These are phyloP conservation scores for Micropterix aruncella DNA, from an alignment of 2,888 invertebrate species.

Conservation along the genomic window DNA sequence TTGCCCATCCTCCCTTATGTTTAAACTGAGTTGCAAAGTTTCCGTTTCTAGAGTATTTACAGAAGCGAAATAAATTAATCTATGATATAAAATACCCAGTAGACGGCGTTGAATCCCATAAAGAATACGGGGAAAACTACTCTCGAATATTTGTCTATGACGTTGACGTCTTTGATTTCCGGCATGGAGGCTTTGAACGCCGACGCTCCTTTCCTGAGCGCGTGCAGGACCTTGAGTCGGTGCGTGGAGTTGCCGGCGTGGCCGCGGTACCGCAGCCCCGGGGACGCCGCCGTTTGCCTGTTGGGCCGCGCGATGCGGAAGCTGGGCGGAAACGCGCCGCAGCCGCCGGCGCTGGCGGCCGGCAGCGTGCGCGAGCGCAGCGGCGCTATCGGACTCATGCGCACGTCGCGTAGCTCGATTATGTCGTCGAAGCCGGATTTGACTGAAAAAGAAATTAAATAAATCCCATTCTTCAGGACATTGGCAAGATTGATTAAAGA, in stretches of 20 bases:
- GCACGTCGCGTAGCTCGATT: conserved; percentile 78
- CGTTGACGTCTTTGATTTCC: conserved; percentile 94
- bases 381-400: conserved; percentile 74
- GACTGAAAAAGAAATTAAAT: conserved; percentile 23
- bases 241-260: conserved; percentile 27
- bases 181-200: conserved; percentile 82
- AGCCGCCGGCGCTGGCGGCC: conserved; percentile 41
- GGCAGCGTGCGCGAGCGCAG: conserved; percentile 54
- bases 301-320: conserved; percentile 55
- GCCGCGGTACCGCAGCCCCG: conserved; percentile 33
- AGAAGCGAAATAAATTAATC: conserved; percentile 32
- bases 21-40: too few species aligned
- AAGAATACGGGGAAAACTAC: conserved; percentile 94
- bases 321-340: conserved; percentile 47
- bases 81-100: conserved; percentile 88
- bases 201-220: conserved; percentile 70
- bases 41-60: too few species aligned
- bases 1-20: too few species aligned
- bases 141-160: conserved; percentile 94
- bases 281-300: conserved; percentile 40
- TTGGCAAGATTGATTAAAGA: too few species aligned
- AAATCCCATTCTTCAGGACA: too few species aligned
- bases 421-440: conserved; percentile 42
- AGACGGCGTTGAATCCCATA: conserved; percentile 86
- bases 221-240: conserved; percentile 63